Evolutionary conservation across 2,888 invertebrate species (phyloP), one percentile per base, ranked within the genome.

Genomic region (Lumbricus terrestris): DNA sequence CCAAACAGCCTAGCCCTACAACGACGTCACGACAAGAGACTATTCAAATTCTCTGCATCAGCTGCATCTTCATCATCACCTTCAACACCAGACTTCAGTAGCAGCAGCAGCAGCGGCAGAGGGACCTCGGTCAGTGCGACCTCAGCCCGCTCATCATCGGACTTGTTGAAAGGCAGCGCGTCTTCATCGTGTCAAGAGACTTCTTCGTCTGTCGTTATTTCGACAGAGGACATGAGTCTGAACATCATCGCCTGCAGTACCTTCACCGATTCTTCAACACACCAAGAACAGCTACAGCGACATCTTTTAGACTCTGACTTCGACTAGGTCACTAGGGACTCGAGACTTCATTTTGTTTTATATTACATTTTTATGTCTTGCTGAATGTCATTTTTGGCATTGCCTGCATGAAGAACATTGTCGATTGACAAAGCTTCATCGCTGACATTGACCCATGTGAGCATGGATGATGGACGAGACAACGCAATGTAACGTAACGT

Each of bases 1-100:
- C 95, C 95, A 0, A 93, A 94, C 91, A 98, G 98, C 93, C 98
- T 98, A 90, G 98, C 98, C 90, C 96, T 99, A 92, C 96, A 98
- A 90, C 98, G 98, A 95, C 98, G 98, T 96, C 98, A 99, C 96
- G 99, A 99, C 95, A 99, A 99, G 95, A 96, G 98, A 94, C 98
- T 98, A 95, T 99, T 99, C 95, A 95, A 95, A 91, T 95, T 94
- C 18, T 34, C 34, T 18, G 13, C 34, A 34, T 83, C n/a, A n/a
- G n/a, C 82, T 82, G 82, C 83, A 23, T n/a, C 83, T 83, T 11
- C 85, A 8, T 8, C 69, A 69, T 29, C 69, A 69, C n/a, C 69
- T 8, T 69, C 69, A 69, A n/a, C 69, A n/a, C 29, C 69, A 0
- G 69, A 69, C n/a, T 69, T 69, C 69, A 23, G n/a, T n/a, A n/a